Evolutionary conservation across 2,797 vertebrate species (phyloP), one percentile per base, ranked within the genome.

Genomic region (Myoxocephalus aenaeus): DNA sequence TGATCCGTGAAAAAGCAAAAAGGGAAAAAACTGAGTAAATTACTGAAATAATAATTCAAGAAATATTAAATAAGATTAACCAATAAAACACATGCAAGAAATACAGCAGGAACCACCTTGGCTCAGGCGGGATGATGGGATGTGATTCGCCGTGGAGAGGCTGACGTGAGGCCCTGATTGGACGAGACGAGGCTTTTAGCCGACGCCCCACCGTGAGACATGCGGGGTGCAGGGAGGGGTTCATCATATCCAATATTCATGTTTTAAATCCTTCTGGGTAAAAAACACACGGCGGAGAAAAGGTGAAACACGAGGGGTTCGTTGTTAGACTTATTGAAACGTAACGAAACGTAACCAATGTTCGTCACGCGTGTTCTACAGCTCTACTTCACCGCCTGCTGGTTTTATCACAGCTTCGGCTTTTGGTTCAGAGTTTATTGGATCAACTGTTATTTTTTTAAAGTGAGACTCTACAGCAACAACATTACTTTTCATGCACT

Each of bases 241-340:
- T 70, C 20, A 85, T 72, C 77, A 62, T 27, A 77, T 70, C 73
- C 63, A 75, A 76, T 4, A 32, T 66, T 84, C 74, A 75, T 79
- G 65, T 67, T 54, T 20, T 25, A 17, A 54, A 46, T 25, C 48
- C 66, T 34, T 32, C n/a, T n/a, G n/a, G n/a, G n/a, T n/a, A n/a
- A n/a, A n/a, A 38, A 75, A 69, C 25, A 25, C 29, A 4, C 13
- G 5, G 32, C 32, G 32, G 32, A 32, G 32, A 32, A 32, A 32
- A 32, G 32, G 32, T 32, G 32, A 1, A 27, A 27, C 25, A 27
- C 25, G 25, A 27, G 25, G 25, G 25, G 25, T 27, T 27, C 25
- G 25, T 27, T 27, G 25, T 27, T 27, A 27, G 25, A 27, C 25
- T 27, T 27, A 32, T 32, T 32, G 32, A 32, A 32, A 32, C 3